Evolutionary conservation across 2,797 vertebrate species (phyloP).

Genomic region (Sciaenops ocellatus): DNA sequence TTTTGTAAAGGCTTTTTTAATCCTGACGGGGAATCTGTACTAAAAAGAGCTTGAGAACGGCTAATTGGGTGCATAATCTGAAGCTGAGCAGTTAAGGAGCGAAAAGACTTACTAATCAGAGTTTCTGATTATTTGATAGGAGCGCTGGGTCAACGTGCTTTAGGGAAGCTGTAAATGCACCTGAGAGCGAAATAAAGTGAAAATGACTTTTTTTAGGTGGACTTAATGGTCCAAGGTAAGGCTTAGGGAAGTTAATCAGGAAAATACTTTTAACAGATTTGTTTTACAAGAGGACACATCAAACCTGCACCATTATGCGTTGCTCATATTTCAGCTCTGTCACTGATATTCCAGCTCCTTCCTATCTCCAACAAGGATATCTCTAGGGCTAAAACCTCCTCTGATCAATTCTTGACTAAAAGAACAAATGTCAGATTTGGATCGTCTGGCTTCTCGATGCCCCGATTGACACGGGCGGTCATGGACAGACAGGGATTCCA

Average conservation of each 20-base stretch:
- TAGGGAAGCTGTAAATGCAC: conserved; percentile 6
- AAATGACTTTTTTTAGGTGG: neutral
- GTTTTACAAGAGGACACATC: conserved; percentile 19
- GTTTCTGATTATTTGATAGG: conserved; percentile 35
- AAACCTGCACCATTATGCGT: conserved; percentile 19
- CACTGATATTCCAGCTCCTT: conserved; percentile 59
- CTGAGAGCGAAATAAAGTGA: neutral
- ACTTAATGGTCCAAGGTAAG: conserved; percentile 4
- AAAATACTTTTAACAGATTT: conserved; percentile 12
- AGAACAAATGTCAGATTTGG: conserved; percentile 84
- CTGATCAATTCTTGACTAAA: conserved; percentile 77
- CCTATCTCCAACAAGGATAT: conserved; percentile 59
- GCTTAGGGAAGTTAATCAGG: conserved; percentile 6
- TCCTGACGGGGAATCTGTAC: conserved; percentile 44
- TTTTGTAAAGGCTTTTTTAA: conserved; percentile 63
- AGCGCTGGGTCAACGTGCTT: conserved; percentile 7
- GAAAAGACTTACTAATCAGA: conserved; percentile 55
- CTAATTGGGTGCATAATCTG: conserved; percentile 67
- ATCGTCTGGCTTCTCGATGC: conserved; percentile 65
- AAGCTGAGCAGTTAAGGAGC: conserved; percentile 40
- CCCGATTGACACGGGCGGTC: conserved; percentile 64
- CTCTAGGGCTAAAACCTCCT: conserved; percentile 51
- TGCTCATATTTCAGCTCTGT: conserved; percentile 28
- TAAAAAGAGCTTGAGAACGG: conserved; percentile 46
- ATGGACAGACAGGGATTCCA: conserved; percentile 74